phyloP scores from a whole-genome alignment of 2,797 vertebrate genomes.

The Sebastes variabilis region DNA sequence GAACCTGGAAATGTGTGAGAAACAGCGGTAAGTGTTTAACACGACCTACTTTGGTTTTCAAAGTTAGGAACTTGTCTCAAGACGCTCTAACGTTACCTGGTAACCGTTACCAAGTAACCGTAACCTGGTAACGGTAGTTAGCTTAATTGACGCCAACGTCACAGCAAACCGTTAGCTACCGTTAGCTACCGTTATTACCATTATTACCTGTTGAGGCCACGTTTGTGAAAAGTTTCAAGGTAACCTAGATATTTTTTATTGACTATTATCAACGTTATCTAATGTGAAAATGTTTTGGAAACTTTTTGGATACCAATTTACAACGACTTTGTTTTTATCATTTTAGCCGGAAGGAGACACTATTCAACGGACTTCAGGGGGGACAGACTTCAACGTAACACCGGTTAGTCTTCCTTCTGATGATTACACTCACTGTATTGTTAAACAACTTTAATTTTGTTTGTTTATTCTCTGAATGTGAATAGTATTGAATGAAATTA shows the following conservation, averaged over 20 bases:
- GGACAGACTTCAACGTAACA: no score
- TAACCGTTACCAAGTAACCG: no score
- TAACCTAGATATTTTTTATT: not conserved
- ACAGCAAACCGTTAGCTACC: no score
- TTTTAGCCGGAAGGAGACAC: no score
- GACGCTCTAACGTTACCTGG: no score
- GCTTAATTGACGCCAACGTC: not conserved
- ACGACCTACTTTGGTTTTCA: not conserved
- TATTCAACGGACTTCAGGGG: fast-evolving
- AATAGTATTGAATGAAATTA: no score
- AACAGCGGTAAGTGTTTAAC: not conserved
- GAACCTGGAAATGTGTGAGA: not conserved
- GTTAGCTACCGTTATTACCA: not conserved
- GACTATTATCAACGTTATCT: not conserved
- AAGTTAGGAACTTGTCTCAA: not conserved
- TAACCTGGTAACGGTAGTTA: not conserved
- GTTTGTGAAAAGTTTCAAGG: not conserved
- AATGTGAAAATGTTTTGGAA: not conserved
- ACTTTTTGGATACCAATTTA: not conserved
- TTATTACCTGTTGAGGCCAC: not conserved
- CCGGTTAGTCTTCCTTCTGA: not conserved
- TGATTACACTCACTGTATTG: not conserved
- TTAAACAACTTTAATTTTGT: not conserved
- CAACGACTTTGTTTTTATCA: not conserved
- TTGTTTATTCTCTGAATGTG: not conserved